A percentile compares a stretch with the other conserved stretches of the same genome.
Conservation (phyloP, 2,888 invertebrate species). For the Deroplatys truncata region DNA sequence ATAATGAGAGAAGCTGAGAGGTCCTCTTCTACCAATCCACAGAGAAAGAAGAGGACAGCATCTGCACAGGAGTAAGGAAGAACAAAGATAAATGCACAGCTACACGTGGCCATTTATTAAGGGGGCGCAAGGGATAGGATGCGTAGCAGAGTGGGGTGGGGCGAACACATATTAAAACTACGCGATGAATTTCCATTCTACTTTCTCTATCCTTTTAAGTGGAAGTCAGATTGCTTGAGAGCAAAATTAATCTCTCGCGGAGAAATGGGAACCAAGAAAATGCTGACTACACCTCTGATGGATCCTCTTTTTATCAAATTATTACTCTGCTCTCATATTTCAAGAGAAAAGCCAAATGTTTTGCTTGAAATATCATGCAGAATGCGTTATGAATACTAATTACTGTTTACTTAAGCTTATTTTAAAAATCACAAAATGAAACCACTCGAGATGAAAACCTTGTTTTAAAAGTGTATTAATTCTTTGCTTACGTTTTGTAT, state of each 20-base stretch:
- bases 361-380: background rate
- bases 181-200: conserved; percentile 2
- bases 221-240: background rate
- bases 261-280: background rate
- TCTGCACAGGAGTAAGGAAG: background rate
- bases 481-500: background rate
- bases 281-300: background rate
- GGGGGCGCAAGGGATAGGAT: background rate
- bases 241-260: background rate
- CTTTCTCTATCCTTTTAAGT: background rate
- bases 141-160: background rate
- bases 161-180: background rate
- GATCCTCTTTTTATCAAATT: background rate
- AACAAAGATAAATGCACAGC: background rate
- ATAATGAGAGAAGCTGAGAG: conserved; percentile 4
- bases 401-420: background rate
- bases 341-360: background rate
- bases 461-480: background rate
- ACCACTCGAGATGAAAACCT: background rate
- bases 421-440: background rate
- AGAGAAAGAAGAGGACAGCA: background rate
- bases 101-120: conserved; percentile 4
- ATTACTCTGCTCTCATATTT: background rate
- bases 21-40: background rate
- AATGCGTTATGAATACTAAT: background rate